phyloP scores from a whole-genome alignment of 2,113 vertebrate genomes.

The Bagarius yarrelli region DNA sequence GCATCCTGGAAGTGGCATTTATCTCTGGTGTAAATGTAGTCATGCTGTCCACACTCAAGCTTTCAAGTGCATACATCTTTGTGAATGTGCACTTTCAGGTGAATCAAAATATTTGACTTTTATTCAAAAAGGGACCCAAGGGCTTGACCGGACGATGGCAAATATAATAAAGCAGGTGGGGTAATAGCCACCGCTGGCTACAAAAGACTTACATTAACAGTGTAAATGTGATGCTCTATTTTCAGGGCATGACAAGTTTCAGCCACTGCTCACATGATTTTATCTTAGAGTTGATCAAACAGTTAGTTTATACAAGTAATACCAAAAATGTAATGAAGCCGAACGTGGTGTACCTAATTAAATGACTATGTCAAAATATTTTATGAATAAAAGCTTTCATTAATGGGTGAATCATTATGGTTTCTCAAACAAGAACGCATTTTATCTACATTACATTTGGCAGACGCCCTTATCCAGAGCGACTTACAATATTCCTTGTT shows the following conservation, averaged over 20 bases:
- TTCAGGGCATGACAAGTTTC: not conserved
- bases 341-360: not conserved
- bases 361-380: not conserved
- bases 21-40: conserved; percentile 34
- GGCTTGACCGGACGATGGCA: not conserved
- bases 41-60: conserved; percentile 13
- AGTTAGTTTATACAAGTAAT: not conserved
- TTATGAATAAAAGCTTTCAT: not conserved
- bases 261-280: not conserved
- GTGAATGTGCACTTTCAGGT: not conserved
- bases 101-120: conserved; percentile 31
- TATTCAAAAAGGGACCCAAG: conserved; percentile 11
- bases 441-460: not conserved
- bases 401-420: not conserved
- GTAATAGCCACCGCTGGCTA: not conserved
- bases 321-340: not conserved
- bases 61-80: conserved; percentile 21
- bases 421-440: not conserved
- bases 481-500: no score
- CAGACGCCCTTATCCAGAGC: no score
- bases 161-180: conserved; percentile 15
- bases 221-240: conserved; percentile 9
- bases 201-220: conserved; percentile 2
- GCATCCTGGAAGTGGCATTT: conserved; percentile 52
- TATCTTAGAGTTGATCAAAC: not conserved